Conservation (phyloP, 2,888 invertebrate genomes). For the Clunio marinus region DNA sequence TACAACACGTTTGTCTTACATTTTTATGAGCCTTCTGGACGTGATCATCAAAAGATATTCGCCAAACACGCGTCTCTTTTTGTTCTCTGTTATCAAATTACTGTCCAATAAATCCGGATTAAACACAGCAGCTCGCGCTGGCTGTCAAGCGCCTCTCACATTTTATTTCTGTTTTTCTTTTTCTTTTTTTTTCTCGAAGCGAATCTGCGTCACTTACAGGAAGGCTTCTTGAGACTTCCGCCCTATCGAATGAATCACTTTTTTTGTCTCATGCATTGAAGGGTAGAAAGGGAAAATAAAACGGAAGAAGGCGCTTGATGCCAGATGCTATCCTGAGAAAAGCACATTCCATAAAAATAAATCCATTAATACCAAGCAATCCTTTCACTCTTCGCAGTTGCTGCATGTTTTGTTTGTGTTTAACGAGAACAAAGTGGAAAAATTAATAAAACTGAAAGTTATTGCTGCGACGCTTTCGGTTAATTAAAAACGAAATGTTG, state of each 20-base stretch:
- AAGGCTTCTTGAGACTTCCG: background rate
- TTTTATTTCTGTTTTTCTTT: background rate
- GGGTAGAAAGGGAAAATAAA: background rate
- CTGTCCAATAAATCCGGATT: conserved; percentile 33
- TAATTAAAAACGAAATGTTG: conserved; percentile 23
- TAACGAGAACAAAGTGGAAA: conserved; percentile 17
- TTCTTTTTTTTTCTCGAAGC: background rate
- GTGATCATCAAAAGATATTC: conserved; percentile 32
- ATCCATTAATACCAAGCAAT: conserved; percentile 34
- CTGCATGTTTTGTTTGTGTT: conserved; percentile 1
- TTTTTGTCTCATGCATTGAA: too few species aligned
- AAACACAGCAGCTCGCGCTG: too few species aligned
- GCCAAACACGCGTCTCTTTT: background rate
- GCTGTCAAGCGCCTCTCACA: background rate
- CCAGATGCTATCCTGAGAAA: conserved; percentile 20
- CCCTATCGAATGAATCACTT: background rate
- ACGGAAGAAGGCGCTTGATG: conserved; percentile 22
- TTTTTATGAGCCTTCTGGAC: conserved; percentile 24
- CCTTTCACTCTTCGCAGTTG: background rate
- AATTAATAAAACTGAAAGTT: conserved; percentile 29
- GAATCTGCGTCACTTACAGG: conserved; percentile 4
- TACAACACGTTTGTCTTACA: background rate
- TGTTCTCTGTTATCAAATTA: conserved; percentile 33
- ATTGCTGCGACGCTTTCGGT: conserved; percentile 13
- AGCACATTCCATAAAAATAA: conserved; percentile 26